phyloP scores from a whole-genome alignment of 2,888 invertebrate genomes.

The Gibbula magus region DNA sequence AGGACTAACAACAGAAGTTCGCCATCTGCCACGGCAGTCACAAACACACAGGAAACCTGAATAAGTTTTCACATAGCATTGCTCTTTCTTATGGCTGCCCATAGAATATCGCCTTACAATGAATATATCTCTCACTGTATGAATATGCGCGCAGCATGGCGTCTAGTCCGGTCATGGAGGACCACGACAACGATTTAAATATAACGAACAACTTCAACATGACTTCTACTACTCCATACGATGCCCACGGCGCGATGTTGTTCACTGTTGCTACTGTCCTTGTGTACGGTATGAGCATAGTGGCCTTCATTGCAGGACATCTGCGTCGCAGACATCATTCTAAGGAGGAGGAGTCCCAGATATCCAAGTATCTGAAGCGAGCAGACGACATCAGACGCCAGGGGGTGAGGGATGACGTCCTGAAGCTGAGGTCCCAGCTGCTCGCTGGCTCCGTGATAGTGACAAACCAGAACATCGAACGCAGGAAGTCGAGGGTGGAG shows the following conservation, averaged over 20 bases:
- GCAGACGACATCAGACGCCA: conserved; percentile 9
- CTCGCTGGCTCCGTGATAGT: conserved; percentile 6
- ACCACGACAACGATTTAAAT: too few species aligned
- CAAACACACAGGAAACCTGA: too few species aligned
- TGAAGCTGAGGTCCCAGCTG: conserved; percentile 11
- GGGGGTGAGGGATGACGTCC: conserved; percentile 3
- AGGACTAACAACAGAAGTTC: too few species aligned
- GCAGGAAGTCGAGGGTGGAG: conserved; percentile 9
- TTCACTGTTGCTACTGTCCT: conserved; percentile 45
- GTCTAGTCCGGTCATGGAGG: too few species aligned
- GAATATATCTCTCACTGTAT: too few species aligned
- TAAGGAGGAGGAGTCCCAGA: conserved; percentile 38
- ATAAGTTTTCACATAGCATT: too few species aligned
- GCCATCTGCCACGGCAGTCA: too few species aligned
- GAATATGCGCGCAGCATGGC: too few species aligned
- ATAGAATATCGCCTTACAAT: too few species aligned
- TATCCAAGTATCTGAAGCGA: conserved; percentile 22
- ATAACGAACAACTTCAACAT: background rate
- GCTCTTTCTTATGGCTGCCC: too few species aligned
- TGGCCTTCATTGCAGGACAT: conserved; percentile 51
- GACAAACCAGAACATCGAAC: background rate
- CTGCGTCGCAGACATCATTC: conserved; percentile 32
- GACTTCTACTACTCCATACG: conserved; percentile 1
- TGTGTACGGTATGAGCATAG: conserved; percentile 48
- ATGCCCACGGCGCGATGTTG: conserved; percentile 38